Percentiles rank a stretch among this genome's conserved stretches.
These are phyloP conservation scores for Myathropa florea DNA, from an alignment of 2,888 invertebrate species.

Conservation along the genomic window DNA sequence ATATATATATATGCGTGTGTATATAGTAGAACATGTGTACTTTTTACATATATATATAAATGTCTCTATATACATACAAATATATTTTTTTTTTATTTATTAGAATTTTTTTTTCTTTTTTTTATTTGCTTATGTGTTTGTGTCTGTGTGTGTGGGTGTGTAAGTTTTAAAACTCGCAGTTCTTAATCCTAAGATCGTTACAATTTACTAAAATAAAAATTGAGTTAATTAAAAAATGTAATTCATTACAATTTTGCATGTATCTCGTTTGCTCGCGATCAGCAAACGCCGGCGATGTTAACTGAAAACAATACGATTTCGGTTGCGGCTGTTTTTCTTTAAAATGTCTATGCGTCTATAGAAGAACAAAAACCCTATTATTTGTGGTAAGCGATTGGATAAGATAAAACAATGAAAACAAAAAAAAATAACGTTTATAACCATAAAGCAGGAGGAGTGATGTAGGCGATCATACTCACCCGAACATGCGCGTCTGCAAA, in stretches of 20 bases:
- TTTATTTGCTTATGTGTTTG: background rate
- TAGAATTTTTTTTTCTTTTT: background rate
- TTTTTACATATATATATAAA: slow-evolving; percentile 55
- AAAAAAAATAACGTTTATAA: background rate
- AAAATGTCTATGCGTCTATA: background rate
- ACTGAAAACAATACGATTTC: background rate
- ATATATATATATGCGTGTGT: slow-evolving; percentile 48
- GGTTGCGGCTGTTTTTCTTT: background rate
- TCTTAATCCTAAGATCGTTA: slow-evolving; percentile 51
- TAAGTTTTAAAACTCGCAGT: slow-evolving; percentile 61
- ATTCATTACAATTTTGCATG: slow-evolving; percentile 34
- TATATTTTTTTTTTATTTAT: slow-evolving; percentile 17
- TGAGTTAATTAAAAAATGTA: slow-evolving; percentile 62
- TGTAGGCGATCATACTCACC: slow-evolving; percentile 1
- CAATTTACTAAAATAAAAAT: slow-evolving; percentile 55
- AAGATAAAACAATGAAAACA: background rate
- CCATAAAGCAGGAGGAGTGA: background rate
- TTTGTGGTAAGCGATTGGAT: background rate
- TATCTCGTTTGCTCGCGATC: slow-evolving; percentile 1
- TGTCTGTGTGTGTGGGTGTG: slow-evolving; percentile 23
- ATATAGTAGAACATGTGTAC: slow-evolving; percentile 54
- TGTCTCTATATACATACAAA: slow-evolving; percentile 55
- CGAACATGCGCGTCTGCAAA: slow-evolving; percentile 1
- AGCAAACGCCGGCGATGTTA: background rate
- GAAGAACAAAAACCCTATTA: slow-evolving; percentile 1